Evolutionary conservation across 37 sponge, comb jelly and placozoan genomes (phyloP), one percentile per base, ranked within the genome.

Genomic region (Diacarnus erythraeanus): DNA sequence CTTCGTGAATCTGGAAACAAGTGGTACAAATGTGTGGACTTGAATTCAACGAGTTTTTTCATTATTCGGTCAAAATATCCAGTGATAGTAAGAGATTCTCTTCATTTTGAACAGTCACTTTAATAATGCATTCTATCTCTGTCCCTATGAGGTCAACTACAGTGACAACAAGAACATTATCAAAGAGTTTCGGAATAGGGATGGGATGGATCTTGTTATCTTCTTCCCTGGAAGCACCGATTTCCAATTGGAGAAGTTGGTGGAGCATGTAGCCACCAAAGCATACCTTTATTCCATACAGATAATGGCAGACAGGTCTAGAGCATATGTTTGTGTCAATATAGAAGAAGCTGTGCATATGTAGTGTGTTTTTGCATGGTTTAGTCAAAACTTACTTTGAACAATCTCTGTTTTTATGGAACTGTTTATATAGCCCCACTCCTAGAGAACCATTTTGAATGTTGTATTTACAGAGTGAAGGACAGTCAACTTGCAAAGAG

Each of bases 291-390:
- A n/a, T 61, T 82, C 64, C 34, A 31, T 43, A n/a, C n/a, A n/a
- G n/a, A n/a, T n/a, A n/a, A n/a, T 72, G 12, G 74, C 34, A 6
- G 56, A 73, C 9, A 82, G 72, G 82, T 82, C 1, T 3, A 35
- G 29, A 2, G 17, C 6, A 6, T 26, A 8, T 43, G 27, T n/a
- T n/a, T n/a, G n/a, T n/a, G n/a, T n/a, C n/a, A n/a, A n/a, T n/a
- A n/a, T n/a, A n/a, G n/a, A n/a, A n/a, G n/a, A n/a, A n/a, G n/a
- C n/a, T n/a, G n/a, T n/a, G n/a, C n/a, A n/a, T n/a, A n/a, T n/a
- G n/a, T n/a, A n/a, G n/a, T n/a, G n/a, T n/a, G n/a, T n/a, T n/a
- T n/a, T n/a, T n/a, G n/a, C n/a, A n/a, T n/a, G n/a, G 8, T 25
- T 54, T 54, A 54, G 21, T 17, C 4, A 21, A 3, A 3, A 43